These are phyloP conservation scores for Leptopterna dolabrata DNA, from an alignment of 2,888 invertebrate species.

Conservation along the genomic window DNA sequence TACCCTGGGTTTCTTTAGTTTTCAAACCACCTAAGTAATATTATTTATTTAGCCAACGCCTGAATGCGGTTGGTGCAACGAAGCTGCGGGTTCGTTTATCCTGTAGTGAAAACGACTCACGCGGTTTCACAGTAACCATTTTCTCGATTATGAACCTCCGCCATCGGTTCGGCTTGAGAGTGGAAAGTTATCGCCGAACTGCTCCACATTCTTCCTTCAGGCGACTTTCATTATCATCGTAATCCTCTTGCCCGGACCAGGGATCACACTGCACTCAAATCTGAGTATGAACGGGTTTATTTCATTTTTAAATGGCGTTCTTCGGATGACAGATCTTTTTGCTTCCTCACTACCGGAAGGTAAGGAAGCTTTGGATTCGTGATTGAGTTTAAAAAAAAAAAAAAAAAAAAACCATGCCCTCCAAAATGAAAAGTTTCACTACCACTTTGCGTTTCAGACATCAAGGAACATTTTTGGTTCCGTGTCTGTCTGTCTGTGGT, in stretches of 20 bases:
- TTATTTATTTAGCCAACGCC: background rate
- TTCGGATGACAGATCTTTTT: background rate
- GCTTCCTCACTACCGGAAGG: too few relatives aligned
- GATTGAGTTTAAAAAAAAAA: too few relatives aligned
- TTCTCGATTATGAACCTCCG: background rate
- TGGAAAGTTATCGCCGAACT: conserved; percentile 3
- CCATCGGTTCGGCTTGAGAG: background rate
- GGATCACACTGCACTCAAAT: background rate
- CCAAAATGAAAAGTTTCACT: too few relatives aligned
- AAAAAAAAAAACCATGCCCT: too few relatives aligned
- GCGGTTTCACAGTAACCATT: background rate
- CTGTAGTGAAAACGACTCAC: background rate
- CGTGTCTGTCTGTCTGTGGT: too few relatives aligned
- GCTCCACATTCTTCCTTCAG: background rate
- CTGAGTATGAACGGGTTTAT: background rate
- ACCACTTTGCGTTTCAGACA: too few relatives aligned
- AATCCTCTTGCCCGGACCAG: background rate
- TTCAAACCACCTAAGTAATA: background rate
- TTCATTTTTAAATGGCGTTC: background rate
- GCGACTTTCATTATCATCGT: conserved; percentile 2
- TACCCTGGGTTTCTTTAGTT: background rate
- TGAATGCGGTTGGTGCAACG: background rate
- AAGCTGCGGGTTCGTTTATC: background rate
- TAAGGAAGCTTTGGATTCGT: too few relatives aligned
- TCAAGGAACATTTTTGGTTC: too few relatives aligned